phyloP scores from a whole-genome alignment of 1,140 invertebrate genomes.

The Aphidius ervi region DNA sequence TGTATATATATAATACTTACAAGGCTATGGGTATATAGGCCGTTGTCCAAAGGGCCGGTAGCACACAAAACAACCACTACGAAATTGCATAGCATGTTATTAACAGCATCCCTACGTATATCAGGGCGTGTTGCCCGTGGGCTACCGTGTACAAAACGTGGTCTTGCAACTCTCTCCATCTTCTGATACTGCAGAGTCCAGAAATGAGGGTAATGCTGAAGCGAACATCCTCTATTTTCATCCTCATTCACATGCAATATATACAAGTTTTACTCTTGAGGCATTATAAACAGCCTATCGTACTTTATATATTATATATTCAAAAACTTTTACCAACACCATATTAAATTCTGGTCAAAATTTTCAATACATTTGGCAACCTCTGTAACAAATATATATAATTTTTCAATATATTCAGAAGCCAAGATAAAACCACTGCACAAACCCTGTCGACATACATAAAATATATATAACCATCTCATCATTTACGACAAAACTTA shows the following conservation, averaged over 20 bases:
- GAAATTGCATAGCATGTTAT: slow-evolving; percentile 35
- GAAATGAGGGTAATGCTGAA: slow-evolving; percentile 14
- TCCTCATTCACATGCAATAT: slow-evolving; percentile 5
- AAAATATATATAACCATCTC: no score
- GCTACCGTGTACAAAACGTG: slow-evolving; percentile 28
- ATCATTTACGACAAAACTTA: no score
- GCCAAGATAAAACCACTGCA: slow-evolving; percentile 4
- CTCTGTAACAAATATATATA: slow-evolving; percentile 1
- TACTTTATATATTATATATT: slow-evolving; percentile 15
- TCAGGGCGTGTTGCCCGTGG: slow-evolving; percentile 25
- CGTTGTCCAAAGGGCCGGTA: slow-evolving; percentile 28
- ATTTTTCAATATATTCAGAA: background rate
- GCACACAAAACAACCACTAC: slow-evolving; percentile 29
- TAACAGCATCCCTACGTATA: slow-evolving; percentile 24
- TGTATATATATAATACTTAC: background rate
- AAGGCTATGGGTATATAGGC: slow-evolving; percentile 4
- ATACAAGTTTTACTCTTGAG: slow-evolving; percentile 16
- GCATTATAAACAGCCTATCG: slow-evolving; percentile 16
- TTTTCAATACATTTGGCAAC: slow-evolving; percentile 19
- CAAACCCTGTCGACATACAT: background rate
- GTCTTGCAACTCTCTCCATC: slow-evolving; percentile 16
- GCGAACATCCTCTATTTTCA: slow-evolving; percentile 14
- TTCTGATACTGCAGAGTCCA: slow-evolving; percentile 14
- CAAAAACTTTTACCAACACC: slow-evolving; percentile 3
- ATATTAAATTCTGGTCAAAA: background rate